phyloP scores from a whole-genome alignment of 1,140 invertebrate species.

The Goniozus legneri region DNA sequence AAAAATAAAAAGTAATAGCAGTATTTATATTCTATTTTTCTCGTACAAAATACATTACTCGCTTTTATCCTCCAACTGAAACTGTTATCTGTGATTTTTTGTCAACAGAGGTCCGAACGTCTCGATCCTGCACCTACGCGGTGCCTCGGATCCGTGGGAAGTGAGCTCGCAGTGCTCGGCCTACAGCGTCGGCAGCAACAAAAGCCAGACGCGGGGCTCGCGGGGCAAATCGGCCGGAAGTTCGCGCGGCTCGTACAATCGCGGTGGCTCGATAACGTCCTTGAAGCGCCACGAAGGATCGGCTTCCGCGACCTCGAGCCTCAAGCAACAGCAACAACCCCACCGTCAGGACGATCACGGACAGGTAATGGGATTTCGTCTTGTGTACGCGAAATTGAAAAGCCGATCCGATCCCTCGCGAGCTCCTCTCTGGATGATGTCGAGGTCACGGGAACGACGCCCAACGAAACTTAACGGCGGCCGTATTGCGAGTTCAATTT shows the following conservation, averaged over 20 bases:
- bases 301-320: conserved; percentile 26
- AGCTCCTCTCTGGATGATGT: too few species aligned
- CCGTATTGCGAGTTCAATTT: too few species aligned
- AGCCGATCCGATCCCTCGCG: too few species aligned
- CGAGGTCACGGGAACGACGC: too few species aligned
- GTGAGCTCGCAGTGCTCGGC: conserved; percentile 36
- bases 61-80: too few species aligned
- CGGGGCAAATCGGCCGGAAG: conserved; percentile 27
- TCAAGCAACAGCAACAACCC: conserved; percentile 33
- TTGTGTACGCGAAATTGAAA: too few species aligned
- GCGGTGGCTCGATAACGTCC: conserved; percentile 40
- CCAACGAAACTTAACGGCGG: too few species aligned
- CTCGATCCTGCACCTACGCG: conserved; percentile 57
- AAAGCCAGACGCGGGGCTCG: conserved; percentile 32
- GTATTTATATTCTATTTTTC: too few species aligned
- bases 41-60: too few species aligned
- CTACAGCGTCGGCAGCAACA: conserved; percentile 38
- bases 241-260: conserved; percentile 30
- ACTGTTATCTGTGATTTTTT: too few species aligned
- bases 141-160: conserved; percentile 58
- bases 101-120: conserved; percentile 59
- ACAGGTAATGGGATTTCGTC: conserved; percentile 20
- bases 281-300: conserved; percentile 41
- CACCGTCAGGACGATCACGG: conserved; percentile 32
- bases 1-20: too few species aligned